Conservation (phyloP, 2,113 vertebrate genomes). For the Sula dactylatra region DNA sequence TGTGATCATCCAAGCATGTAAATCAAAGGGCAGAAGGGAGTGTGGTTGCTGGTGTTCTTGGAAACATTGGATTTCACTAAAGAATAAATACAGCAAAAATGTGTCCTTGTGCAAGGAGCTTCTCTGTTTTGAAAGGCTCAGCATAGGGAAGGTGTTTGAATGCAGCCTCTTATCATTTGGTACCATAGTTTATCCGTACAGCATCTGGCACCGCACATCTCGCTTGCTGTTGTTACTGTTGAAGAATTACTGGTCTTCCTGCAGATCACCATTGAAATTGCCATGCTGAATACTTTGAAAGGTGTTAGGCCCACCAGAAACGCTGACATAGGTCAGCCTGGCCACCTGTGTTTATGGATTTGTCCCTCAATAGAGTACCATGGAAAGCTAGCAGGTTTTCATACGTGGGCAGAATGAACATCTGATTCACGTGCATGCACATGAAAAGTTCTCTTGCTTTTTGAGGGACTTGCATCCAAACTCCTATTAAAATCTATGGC, state of each 20-base stretch:
- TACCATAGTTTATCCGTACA: neutral
- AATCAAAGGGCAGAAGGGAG: slow-evolving; percentile 16
- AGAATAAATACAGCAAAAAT: neutral
- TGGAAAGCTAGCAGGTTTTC: neutral
- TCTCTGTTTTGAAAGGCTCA: neutral
- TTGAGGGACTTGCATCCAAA: neutral
- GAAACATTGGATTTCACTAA: neutral
- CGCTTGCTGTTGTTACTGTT: neutral
- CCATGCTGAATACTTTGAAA: neutral
- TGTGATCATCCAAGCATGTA: neutral
- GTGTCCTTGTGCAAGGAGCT: neutral
- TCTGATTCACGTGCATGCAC: neutral
- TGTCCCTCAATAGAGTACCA: neutral
- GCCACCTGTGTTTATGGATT: neutral
- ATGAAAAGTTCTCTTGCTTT: neutral
- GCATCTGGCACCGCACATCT: neutral
- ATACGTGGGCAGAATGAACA: neutral
- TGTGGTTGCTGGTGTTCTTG: neutral
- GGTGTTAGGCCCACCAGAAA: neutral
- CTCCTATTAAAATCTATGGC: neutral
- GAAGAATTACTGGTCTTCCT: neutral
- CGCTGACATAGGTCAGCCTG: neutral
- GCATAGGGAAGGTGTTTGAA: neutral
- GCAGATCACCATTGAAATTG: neutral
- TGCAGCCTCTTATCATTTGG: neutral